These are phyloP conservation scores for Nesogale talazaci DNA, from an alignment of 2,113 vertebrate genomes.

Conservation along the genomic window DNA sequence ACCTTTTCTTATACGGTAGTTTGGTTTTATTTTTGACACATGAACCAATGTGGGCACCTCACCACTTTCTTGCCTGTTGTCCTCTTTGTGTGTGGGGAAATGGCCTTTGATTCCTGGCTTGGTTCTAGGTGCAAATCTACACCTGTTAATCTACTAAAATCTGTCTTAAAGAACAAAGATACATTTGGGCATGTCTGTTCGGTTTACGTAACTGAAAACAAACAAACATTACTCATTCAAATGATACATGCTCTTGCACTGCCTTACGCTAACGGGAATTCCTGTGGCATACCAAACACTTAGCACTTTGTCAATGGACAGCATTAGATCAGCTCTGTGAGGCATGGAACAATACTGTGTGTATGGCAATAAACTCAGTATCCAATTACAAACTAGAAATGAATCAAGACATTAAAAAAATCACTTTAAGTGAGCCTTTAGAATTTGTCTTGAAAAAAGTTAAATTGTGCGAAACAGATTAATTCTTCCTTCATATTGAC, in stretches of 20 bases:
- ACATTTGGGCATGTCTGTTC: neutral
- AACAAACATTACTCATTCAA: conserved; percentile 1
- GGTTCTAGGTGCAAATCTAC: neutral
- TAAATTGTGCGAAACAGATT: neutral
- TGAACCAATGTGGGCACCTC: neutral
- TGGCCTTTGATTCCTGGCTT: neutral
- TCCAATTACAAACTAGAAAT: neutral
- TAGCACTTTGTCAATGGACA: neutral
- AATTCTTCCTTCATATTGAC: neutral
- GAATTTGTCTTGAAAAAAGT: conserved; percentile 22
- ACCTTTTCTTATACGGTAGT: neutral
- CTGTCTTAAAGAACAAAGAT: neutral
- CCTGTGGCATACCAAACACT: neutral
- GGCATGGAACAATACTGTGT: neutral
- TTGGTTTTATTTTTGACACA: conserved; percentile 9
- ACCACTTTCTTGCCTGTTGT: neutral
- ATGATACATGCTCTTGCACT: neutral
- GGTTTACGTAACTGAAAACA: neutral
- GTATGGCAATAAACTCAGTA: neutral
- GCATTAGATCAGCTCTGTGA: too few relatives aligned
- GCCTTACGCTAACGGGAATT: neutral
- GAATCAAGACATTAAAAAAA: neutral
- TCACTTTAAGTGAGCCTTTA: neutral
- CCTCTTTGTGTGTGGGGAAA: neutral
- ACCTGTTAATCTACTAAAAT: conserved; percentile 22